Evolutionary conservation across 2,797 vertebrate species (phyloP), one percentile per base, ranked within the genome.

Genomic region (Pangasius djambal): DNA sequence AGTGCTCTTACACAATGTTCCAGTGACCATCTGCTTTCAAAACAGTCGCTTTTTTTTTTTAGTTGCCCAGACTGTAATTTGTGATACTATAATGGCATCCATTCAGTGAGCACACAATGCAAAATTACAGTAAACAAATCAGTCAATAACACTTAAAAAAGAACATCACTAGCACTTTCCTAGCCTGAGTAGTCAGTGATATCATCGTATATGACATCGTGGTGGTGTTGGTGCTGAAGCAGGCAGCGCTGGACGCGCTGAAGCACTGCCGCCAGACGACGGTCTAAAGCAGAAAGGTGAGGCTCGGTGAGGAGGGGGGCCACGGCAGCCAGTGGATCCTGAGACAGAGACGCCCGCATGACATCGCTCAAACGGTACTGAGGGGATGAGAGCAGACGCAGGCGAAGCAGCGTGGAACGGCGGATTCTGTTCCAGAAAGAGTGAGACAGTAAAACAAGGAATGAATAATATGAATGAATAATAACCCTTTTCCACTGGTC

Each of bases 271-370:
- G 96, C 93, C 67, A 99, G 93, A 87, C 98, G 95, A 18, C 98
- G 96, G 93, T 99, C 96, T 75, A 99, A 95, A 0, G 98, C 97
- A 0, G 95, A 94, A 31, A 99, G 95, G 92, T 99, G 97, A 16
- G 95, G 95, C 92, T 96, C 95, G 1, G 96, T 95, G 22, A 99
- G 96, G 87, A 99, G 91, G 0, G 98, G 97, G 0, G 97, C 96
- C 48, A 92, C 91, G 0, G 22, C 48, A 65, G 93, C 59, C 63
- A 99, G 96, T 18, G 96, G 96, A 92, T 99, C 98, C 40, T 77
- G 92, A n/a, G 94, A 95, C 74, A 99, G 96, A 0, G 98, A 98
- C 50, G 97, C 97, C 0, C 97, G 96, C 97, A 98, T 97, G 92
- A 98, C 93, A 37, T 97, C 95, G 0, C 98, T 98, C 90, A 99